phyloP scores from a whole-genome alignment of 2,113 vertebrate genomes.

The Shinisaurus crocodilurus region DNA sequence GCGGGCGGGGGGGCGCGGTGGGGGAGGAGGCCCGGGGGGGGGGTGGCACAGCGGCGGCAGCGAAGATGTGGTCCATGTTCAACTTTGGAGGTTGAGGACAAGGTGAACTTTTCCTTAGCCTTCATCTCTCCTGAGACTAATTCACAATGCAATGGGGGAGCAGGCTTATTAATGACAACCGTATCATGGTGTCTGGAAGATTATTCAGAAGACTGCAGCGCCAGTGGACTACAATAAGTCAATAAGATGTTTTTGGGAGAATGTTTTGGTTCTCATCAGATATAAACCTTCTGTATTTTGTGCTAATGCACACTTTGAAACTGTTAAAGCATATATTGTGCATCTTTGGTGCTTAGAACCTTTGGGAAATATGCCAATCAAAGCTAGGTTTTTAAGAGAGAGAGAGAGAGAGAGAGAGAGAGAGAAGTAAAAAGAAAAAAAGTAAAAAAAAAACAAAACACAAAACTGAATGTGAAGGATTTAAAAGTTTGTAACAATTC shows the following conservation, averaged over 20 bases:
- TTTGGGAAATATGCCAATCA: background rate
- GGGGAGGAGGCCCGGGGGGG: too few relatives aligned
- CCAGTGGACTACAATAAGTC: background rate
- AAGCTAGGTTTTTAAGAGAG: background rate
- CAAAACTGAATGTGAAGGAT: too few relatives aligned
- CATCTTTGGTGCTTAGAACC: background rate
- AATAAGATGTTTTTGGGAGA: background rate
- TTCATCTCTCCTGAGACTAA: background rate
- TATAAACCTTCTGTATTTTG: background rate
- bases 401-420: too few relatives aligned
- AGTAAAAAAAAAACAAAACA: too few relatives aligned
- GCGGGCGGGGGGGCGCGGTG: too few relatives aligned
- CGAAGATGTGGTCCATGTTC: background rate
- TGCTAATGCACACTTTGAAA: background rate
- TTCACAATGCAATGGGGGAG: background rate
- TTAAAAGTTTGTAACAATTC: too few relatives aligned
- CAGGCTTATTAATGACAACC: background rate
- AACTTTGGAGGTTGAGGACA: background rate
- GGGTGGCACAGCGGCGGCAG: too few relatives aligned
- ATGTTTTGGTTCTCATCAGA: background rate
- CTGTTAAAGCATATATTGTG: background rate
- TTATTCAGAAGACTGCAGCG: background rate
- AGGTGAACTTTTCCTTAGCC: background rate
- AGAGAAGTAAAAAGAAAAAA: too few relatives aligned
- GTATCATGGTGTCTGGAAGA: background rate